Conservation (phyloP, 2,113 vertebrate species). For the Tetrax tetrax region DNA sequence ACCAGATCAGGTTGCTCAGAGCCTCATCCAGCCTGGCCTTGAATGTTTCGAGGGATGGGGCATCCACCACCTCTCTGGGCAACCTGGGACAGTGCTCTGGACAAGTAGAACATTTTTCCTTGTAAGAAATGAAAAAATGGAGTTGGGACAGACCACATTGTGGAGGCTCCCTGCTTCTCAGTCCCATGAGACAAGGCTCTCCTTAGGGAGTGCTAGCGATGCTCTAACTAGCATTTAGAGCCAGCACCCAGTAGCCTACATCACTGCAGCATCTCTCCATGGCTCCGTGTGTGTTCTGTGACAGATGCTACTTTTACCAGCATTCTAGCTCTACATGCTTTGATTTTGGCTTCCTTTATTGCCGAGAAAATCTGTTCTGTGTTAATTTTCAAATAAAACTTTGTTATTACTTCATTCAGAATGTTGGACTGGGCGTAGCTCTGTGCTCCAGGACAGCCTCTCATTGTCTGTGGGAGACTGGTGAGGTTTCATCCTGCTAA, state of each 20-base stretch:
- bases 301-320: background rate
- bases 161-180: background rate
- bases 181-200: background rate
- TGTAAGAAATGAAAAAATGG: background rate
- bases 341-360: constrained; percentile 21
- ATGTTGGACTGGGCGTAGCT: background rate
- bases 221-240: background rate
- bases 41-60: too few species aligned
- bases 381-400: constrained; percentile 28
- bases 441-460: background rate
- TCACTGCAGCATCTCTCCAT: background rate
- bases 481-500: background rate
- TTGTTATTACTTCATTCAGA: background rate
- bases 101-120: background rate
- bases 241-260: background rate
- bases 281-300: background rate
- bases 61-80: too few species aligned
- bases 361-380: constrained; percentile 27
- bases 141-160: background rate
- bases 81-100: too few species aligned
- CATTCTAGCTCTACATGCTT: background rate
- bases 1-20: too few species aligned
- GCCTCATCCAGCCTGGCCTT: too few species aligned
- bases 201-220: background rate
- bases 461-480: background rate